These are phyloP conservation scores for Sarotherodon lohbergeri DNA, from an alignment of 2,113 vertebrate genomes.

Conservation along the genomic window DNA sequence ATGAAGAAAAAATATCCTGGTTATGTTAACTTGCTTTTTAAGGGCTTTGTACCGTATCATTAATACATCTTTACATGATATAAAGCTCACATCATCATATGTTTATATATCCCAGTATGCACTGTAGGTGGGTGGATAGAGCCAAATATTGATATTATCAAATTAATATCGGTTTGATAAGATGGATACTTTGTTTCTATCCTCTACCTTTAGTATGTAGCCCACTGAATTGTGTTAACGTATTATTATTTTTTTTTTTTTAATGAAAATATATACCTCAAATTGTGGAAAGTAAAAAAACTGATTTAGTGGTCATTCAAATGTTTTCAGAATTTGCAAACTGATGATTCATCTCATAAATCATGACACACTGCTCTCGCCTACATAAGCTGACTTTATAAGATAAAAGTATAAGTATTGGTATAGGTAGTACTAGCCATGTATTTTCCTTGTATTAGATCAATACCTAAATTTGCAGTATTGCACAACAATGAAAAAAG, in stretches of 20 bases:
- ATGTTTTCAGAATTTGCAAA: background rate
- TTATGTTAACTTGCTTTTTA: fast-evolving
- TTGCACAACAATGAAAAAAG: background rate
- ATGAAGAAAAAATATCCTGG: background rate
- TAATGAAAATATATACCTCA: background rate
- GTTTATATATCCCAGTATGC: background rate
- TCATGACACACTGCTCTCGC: background rate
- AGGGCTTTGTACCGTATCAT: background rate
- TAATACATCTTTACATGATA: background rate
- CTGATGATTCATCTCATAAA: background rate
- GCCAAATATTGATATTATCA: background rate
- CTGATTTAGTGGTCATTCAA: background rate
- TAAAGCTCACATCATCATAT: background rate
- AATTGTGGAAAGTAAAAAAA: background rate
- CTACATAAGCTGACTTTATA: background rate
- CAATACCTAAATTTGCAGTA: background rate
- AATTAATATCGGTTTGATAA: background rate
- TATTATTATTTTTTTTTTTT: background rate
- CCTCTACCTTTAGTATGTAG: background rate
- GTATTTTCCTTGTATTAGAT: background rate
- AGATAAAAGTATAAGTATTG: background rate
- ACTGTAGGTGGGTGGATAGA: background rate
- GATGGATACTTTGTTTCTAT: background rate
- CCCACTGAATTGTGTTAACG: background rate
- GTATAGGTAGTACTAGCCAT: background rate